Evolutionary conservation across 2,888 invertebrate genomes (phyloP).

Genomic region (Pollenia amentaria): DNA sequence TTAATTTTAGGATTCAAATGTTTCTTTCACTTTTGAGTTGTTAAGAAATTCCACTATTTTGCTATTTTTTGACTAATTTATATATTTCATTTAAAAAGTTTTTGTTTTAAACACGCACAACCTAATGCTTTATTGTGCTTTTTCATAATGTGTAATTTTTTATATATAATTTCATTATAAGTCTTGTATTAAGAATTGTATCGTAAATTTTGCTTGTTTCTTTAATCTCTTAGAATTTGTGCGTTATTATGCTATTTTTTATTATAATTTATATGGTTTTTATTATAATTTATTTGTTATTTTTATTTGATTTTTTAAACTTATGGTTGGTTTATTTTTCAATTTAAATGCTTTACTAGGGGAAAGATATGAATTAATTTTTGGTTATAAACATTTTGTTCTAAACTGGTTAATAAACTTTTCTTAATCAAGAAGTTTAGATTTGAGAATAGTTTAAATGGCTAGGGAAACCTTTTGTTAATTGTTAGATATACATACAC

Average conservation of each 20-base stretch:
- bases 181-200: conserved; percentile 40
- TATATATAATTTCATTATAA: conserved; percentile 34
- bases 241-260: conserved; percentile 44
- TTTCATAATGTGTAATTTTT: conserved; percentile 25
- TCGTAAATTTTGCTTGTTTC: conserved; percentile 7
- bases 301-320: background rate
- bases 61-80: background rate
- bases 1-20: conserved; percentile 53
- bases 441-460: background rate
- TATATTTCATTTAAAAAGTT: conserved; percentile 28
- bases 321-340: conserved; percentile 27
- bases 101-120: conserved; percentile 21
- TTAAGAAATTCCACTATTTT: conserved; percentile 11
- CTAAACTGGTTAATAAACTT: background rate
- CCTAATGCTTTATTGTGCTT: conserved; percentile 44
- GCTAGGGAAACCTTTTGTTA: conserved; percentile 7
- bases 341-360: conserved; percentile 43
- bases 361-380: conserved; percentile 59
- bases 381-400: background rate
- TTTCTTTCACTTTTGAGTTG: conserved; percentile 32
- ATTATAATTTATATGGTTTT: background rate
- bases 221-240: conserved; percentile 52
- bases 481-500: too few relatives aligned
- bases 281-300: background rate
- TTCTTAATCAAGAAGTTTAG: background rate